phyloP scores from a whole-genome alignment of 2,113 vertebrate genomes.

The Sterrhoptilus dennistouni region DNA sequence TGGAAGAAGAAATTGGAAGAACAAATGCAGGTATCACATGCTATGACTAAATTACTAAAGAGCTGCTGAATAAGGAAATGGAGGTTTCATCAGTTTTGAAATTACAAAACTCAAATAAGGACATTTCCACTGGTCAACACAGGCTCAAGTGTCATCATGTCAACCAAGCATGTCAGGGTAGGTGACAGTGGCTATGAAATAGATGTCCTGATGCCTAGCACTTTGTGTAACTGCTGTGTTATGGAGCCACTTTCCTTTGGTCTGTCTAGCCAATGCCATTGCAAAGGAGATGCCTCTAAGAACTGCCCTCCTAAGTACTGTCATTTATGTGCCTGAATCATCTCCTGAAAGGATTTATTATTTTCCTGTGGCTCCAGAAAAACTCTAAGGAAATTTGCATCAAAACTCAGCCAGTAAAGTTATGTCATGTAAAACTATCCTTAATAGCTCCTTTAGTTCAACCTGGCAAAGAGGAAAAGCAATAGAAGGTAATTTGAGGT shows the following conservation, averaged over 20 bases:
- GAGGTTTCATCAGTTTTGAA: not conserved
- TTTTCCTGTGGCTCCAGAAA: not conserved
- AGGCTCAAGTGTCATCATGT: not conserved
- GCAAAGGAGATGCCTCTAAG: not conserved
- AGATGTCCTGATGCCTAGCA: not conserved
- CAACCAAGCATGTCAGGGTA: not conserved
- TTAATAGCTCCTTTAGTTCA: not conserved
- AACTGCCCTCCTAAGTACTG: not conserved
- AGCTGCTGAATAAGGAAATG: not conserved
- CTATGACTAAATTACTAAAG: not conserved
- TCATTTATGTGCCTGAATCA: not conserved
- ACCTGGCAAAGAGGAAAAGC: not conserved
- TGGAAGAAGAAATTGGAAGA: not conserved
- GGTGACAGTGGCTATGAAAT: not conserved
- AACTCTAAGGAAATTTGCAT: not conserved
- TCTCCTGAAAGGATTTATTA: not conserved
- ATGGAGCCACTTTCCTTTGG: not conserved
- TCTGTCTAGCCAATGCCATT: not conserved
- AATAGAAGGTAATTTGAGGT: not conserved
- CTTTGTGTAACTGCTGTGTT: not conserved
- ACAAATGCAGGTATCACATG: not conserved
- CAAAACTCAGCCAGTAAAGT: not conserved
- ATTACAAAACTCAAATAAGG: not conserved
- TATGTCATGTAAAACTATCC: not conserved
- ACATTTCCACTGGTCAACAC: not conserved